These are phyloP conservation scores for Leptodactylus fallax DNA, from an alignment of 2,797 vertebrate species.

Conservation along the genomic window DNA sequence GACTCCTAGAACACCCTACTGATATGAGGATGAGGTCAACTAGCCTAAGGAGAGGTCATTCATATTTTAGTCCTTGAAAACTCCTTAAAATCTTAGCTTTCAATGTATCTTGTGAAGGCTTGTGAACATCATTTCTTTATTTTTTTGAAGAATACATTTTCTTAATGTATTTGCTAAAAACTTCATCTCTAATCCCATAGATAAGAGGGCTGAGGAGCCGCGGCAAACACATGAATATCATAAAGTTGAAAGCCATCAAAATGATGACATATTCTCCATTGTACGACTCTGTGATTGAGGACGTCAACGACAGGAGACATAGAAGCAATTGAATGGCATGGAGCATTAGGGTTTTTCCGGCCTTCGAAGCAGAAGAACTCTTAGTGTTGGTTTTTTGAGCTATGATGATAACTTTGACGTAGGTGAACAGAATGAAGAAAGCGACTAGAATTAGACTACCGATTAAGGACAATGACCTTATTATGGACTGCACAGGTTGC, in stretches of 20 bases:
- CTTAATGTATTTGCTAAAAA: constrained; percentile 23
- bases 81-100: no score
- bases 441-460: constrained; percentile 24
- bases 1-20: no score
- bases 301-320: constrained; percentile 18
- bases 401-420: constrained; percentile 41
- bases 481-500: not conserved
- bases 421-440: constrained; percentile 37
- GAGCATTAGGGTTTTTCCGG: constrained; percentile 43
- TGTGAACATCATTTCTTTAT: not conserved
- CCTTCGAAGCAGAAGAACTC: constrained; percentile 32
- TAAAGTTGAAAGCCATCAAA: not conserved
- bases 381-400: not conserved
- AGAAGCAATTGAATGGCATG: constrained; percentile 37
- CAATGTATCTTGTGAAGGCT: not conserved
- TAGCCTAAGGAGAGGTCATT: no score
- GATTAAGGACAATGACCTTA: not conserved
- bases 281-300: not conserved
- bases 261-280: not conserved
- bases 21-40: no score
- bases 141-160: not conserved
- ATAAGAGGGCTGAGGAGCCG: constrained; percentile 53
- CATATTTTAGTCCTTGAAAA: no score
- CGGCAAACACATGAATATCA: constrained; percentile 40
- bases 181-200: constrained; percentile 49